A percentile compares a stretch with the other conserved stretches of the same genome.
phyloP scores from a whole-genome alignment of 2,797 vertebrate species.

The Gadopsis bispinosus region DNA sequence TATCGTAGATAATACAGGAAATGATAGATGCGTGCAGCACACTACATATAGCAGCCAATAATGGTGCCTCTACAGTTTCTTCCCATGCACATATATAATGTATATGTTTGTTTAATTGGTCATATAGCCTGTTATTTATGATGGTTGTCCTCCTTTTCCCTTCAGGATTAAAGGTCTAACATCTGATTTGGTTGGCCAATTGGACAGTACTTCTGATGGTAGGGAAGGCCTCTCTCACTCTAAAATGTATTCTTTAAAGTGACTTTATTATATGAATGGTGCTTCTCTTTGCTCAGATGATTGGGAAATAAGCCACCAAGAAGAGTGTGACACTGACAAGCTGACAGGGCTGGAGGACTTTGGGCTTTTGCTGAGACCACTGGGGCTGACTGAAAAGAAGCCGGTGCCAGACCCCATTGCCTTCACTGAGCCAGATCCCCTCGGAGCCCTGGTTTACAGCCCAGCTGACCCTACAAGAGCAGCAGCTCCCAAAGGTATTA shows the following conservation, averaged over 20 bases:
- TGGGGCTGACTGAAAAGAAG: conserved; percentile 87
- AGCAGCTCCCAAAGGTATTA: conserved; percentile 76
- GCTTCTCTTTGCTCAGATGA: conserved; percentile 77
- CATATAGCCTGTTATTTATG: neutral
- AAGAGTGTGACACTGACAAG: conserved; percentile 78
- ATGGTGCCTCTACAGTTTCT: neutral
- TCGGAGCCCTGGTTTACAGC: conserved; percentile 81
- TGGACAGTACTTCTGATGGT: conserved; percentile 88
- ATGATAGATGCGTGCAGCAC: neutral
- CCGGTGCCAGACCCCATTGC: conserved; percentile 85
- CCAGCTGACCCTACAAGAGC: conserved; percentile 54
- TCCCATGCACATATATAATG: neutral
- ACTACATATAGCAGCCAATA: neutral
- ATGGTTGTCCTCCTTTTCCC: conserved; percentile 19
- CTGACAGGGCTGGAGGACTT: conserved; percentile 88
- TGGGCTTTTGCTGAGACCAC: conserved; percentile 81
- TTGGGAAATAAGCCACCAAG: conserved; percentile 84
- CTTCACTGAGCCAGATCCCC: conserved; percentile 86
- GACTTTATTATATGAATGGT: neutral
- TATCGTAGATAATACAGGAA: conserved; percentile 34
- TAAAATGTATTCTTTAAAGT: neutral
- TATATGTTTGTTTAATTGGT: neutral
- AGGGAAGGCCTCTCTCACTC: conserved; percentile 29
- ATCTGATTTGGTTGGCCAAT: conserved; percentile 85
- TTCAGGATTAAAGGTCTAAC: conserved; percentile 83